Conservation (phyloP, 2,888 invertebrate genomes). For the Epinotia ramella region DNA sequence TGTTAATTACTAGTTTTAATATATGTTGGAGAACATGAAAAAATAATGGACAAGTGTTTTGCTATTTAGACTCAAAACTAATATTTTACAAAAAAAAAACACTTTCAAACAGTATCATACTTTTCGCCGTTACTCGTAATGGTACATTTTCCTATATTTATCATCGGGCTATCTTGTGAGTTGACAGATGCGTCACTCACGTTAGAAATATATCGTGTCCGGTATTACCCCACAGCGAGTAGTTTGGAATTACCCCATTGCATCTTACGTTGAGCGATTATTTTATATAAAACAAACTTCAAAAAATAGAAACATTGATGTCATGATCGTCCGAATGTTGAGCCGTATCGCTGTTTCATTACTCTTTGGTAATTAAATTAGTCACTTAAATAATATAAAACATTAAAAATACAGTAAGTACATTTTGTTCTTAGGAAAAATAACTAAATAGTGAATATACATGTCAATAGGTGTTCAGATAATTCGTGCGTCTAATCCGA, state of each 20-base stretch:
- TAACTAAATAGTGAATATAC: background rate
- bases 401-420: conserved; percentile 33
- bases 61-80: no score
- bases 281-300: background rate
- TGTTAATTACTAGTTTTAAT: no score
- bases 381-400: conserved; percentile 23
- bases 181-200: background rate
- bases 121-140: no score
- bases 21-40: no score
- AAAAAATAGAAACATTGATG: conserved; percentile 25
- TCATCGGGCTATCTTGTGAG: no score
- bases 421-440: conserved; percentile 13
- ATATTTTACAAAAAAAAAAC: no score
- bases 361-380: conserved; percentile 39
- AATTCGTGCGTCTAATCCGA: conserved; percentile 1
- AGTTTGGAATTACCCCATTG: background rate
- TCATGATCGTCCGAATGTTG: background rate
- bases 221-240: background rate
- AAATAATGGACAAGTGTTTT: no score
- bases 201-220: background rate
- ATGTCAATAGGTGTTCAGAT: background rate
- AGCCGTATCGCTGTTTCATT: conserved; percentile 9
- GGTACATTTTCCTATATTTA: no score
- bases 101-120: no score
- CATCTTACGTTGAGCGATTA: conserved; percentile 24